phyloP scores from a whole-genome alignment of 2,888 invertebrate genomes.

The Calliphora vomitoria region DNA sequence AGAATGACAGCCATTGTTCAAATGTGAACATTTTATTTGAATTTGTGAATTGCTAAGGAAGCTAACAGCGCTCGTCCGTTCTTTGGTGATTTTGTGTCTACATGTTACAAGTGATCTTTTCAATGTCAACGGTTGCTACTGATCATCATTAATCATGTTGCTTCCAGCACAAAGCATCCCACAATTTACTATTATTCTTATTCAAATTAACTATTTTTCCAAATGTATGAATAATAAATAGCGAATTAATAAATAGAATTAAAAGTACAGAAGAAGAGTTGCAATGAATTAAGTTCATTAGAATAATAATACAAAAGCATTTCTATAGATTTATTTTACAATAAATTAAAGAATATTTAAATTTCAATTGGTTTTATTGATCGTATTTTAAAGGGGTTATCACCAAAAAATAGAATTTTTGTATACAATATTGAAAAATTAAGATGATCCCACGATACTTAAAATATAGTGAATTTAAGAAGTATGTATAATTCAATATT shows the following conservation, averaged over 20 bases:
- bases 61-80: slow-evolving; percentile 8
- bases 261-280: slow-evolving; percentile 5
- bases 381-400: background rate
- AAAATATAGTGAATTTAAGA: background rate
- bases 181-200: slow-evolving; percentile 33
- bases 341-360: slow-evolving; percentile 36
- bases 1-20: slow-evolving; percentile 66
- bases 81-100: slow-evolving; percentile 32
- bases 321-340: slow-evolving; percentile 25
- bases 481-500: no score
- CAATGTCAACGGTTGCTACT: slow-evolving; percentile 76
- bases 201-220: slow-evolving; percentile 46
- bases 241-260: slow-evolving; percentile 51
- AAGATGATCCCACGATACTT: slow-evolving; percentile 10
- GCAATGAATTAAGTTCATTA: slow-evolving; percentile 58
- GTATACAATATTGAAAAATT: background rate
- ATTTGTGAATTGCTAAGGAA: slow-evolving; percentile 59
- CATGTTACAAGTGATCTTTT: slow-evolving; percentile 75
- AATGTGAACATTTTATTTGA: slow-evolving; percentile 51
- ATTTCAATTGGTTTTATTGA: background rate
- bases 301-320: slow-evolving; percentile 14
- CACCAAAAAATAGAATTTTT: background rate
- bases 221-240: slow-evolving; percentile 59
- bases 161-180: slow-evolving; percentile 44
- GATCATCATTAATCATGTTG: slow-evolving; percentile 76